phyloP scores from a whole-genome alignment of 2,888 invertebrate genomes.

The Cyclophora punctaria region DNA sequence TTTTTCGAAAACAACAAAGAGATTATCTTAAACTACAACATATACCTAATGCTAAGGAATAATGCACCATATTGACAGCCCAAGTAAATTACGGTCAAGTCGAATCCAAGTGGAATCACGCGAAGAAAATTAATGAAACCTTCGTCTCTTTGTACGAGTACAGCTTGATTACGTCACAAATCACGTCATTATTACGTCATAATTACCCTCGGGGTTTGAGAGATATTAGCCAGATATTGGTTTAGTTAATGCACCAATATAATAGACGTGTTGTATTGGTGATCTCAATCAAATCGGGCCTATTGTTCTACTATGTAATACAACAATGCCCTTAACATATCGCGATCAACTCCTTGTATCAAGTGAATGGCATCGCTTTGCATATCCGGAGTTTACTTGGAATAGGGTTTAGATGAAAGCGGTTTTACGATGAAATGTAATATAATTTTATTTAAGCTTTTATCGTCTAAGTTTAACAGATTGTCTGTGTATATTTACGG shows the following conservation, averaged over 20 bases:
- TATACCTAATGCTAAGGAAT: not conserved
- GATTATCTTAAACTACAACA: too few species aligned
- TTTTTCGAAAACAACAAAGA: too few species aligned
- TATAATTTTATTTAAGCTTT: too few species aligned
- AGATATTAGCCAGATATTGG: constrained; percentile 33
- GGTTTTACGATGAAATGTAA: too few species aligned
- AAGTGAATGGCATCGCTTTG: constrained; percentile 7
- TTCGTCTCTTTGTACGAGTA: constrained; percentile 9
- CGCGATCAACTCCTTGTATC: constrained; percentile 15
- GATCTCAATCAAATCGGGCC: constrained; percentile 38
- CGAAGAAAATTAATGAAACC: constrained; percentile 23
- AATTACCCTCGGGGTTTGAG: constrained; percentile 26
- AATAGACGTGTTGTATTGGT: constrained; percentile 31
- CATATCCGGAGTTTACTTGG: not conserved
- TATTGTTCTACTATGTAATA: constrained; percentile 31
- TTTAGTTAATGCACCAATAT: constrained; percentile 35
- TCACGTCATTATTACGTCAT: constrained; percentile 11
- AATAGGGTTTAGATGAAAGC: not conserved
- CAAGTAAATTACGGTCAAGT: constrained; percentile 6
- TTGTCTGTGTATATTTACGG: too few species aligned
- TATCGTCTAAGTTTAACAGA: too few species aligned
- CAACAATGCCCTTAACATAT: constrained; percentile 29
- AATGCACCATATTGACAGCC: not conserved
- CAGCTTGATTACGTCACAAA: constrained; percentile 22
- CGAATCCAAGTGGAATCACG: constrained; percentile 12